Evolutionary conservation across 2,797 vertebrate genomes (phyloP).

Genomic region (Scarus forsteni): DNA sequence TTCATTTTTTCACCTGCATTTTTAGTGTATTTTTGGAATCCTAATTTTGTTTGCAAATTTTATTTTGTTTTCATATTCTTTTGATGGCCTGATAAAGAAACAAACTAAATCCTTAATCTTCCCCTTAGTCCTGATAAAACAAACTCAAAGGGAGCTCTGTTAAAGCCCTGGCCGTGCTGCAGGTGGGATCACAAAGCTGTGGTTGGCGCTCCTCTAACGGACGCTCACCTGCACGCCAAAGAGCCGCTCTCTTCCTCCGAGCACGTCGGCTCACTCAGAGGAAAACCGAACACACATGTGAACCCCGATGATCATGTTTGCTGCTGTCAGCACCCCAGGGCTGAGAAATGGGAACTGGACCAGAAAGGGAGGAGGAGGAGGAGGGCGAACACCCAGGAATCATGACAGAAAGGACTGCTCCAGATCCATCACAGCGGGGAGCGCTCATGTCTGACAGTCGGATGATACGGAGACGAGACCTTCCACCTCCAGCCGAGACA

Average conservation of each 20-base stretch:
- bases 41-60: too few species aligned
- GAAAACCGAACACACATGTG: slow-evolving; percentile 29
- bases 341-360: slow-evolving; percentile 71
- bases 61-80: too few species aligned
- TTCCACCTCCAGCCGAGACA: slow-evolving; percentile 19
- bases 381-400: slow-evolving; percentile 35
- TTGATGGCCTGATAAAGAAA: too few species aligned
- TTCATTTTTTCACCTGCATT: too few species aligned
- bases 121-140: too few species aligned
- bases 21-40: too few species aligned
- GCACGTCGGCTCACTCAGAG: neutral
- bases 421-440: slow-evolving; percentile 42
- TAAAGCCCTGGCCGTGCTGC: slow-evolving; percentile 43
- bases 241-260: slow-evolving; percentile 4
- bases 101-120: too few species aligned
- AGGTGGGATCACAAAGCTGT: slow-evolving; percentile 64
- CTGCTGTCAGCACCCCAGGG: slow-evolving; percentile 72
- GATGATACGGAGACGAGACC: slow-evolving; percentile 39
- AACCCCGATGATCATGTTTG: slow-evolving; percentile 53
- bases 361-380: slow-evolving; percentile 50
- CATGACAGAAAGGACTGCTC: slow-evolving; percentile 29
- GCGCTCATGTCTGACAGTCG: slow-evolving; percentile 56
- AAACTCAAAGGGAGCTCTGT: slow-evolving; percentile 2
- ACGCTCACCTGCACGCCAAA: slow-evolving; percentile 53
- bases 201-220: slow-evolving; percentile 36